Conservation (phyloP, 1,140 invertebrate species). For the Diploscapter pachys region DNA sequence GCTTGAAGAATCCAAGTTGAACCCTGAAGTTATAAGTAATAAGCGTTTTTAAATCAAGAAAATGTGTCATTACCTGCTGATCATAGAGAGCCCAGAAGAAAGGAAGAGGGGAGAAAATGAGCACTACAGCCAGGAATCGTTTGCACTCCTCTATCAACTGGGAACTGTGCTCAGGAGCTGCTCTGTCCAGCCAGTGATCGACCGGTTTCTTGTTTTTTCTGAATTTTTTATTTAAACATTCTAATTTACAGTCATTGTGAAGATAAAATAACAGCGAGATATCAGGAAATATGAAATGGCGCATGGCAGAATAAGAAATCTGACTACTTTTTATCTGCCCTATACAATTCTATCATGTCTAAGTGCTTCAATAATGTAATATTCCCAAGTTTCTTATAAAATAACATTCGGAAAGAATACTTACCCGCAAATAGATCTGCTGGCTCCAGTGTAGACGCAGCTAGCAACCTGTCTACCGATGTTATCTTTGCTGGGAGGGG, state of each 20-base stretch:
- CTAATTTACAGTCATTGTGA: no score
- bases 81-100: conserved; percentile 68
- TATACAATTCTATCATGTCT: not conserved
- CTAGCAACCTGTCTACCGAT: conserved; percentile 43
- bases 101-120: conserved; percentile 63
- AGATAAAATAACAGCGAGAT: no score
- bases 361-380: not conserved
- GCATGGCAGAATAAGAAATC: conserved; percentile 2
- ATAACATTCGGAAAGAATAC: not conserved
- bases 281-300: no score
- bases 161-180: conserved; percentile 70
- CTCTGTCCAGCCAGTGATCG: conserved; percentile 75
- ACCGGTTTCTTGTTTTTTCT: conserved; percentile 26
- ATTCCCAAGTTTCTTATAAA: no score
- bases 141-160: conserved; percentile 62
- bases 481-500: conserved; percentile 53
- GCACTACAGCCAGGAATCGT: conserved; percentile 59
- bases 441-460: conserved; percentile 25
- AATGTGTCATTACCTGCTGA: conserved; percentile 59
- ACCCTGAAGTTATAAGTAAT: conserved; percentile 51
- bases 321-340: not conserved
- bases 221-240: not conserved
- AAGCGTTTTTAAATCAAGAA: conserved; percentile 11
- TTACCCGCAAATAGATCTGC: conserved; percentile 3
- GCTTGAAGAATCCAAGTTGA: conserved; percentile 64